Percentiles rank a stretch among this genome's conserved stretches.
Evolutionary conservation across 2,888 invertebrate species (phyloP).

Genomic region (Ecliptopera silaceata): DNA sequence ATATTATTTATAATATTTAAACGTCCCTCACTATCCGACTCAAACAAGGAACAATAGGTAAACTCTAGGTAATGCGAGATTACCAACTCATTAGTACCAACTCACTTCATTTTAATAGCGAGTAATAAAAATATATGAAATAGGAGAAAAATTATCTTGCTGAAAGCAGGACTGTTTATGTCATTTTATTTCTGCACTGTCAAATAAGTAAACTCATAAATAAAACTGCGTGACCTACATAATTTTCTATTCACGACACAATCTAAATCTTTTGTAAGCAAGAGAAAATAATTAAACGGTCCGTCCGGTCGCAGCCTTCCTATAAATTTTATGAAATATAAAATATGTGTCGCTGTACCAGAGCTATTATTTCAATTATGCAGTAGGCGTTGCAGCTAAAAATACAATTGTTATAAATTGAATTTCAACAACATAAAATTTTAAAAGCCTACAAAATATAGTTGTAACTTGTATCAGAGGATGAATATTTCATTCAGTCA

Average conservation of each 20-base stretch:
- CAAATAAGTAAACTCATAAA: constrained; percentile 16
- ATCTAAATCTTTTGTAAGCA: constrained; percentile 70
- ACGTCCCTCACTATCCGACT: too few species aligned
- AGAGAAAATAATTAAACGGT: constrained; percentile 69
- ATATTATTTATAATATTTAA: too few species aligned
- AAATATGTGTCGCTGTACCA: constrained; percentile 59
- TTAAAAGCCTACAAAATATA: too few species aligned
- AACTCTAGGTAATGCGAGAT: too few species aligned
- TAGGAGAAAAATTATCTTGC: not conserved
- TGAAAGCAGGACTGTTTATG: not conserved
- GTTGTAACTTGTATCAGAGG: too few species aligned
- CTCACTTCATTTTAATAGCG: too few species aligned
- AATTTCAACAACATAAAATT: too few species aligned
- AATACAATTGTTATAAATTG: constrained; percentile 29
- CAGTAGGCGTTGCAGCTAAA: constrained; percentile 53
- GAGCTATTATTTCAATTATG: constrained; percentile 68
- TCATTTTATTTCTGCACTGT: constrained; percentile 10
- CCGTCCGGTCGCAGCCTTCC: constrained; percentile 51
- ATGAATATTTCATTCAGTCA: too few species aligned
- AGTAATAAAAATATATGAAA: too few species aligned
- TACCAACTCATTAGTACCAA: too few species aligned
- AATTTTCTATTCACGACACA: constrained; percentile 25
- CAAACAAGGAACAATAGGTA: too few species aligned
- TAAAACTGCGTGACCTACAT: constrained; percentile 29
- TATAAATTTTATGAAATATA: constrained; percentile 63